A percentile compares a stretch with the other conserved stretches of the same genome.
Conservation (phyloP, 1,140 invertebrate genomes). For the Muscidifurax raptorellus region DNA sequence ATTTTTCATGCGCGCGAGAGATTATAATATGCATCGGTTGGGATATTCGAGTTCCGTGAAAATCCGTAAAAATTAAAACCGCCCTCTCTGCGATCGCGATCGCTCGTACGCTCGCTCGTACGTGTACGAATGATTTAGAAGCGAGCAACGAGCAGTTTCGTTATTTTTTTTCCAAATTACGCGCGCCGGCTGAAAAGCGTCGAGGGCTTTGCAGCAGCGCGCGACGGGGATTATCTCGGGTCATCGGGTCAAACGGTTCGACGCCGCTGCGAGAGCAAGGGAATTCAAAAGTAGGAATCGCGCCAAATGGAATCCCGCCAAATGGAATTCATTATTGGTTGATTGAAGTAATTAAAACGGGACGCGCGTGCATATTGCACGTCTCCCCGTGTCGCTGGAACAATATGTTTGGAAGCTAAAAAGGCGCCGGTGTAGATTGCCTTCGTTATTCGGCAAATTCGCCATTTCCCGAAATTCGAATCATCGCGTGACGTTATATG, state of each 20-base stretch:
- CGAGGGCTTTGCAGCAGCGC: not conserved
- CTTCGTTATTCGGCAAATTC: too few relatives aligned
- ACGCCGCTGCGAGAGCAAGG: not conserved
- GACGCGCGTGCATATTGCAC: not conserved
- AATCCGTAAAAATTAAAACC: not conserved
- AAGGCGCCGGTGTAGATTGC: not conserved
- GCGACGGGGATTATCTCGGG: not conserved
- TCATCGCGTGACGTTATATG: too few relatives aligned
- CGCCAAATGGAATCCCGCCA: not conserved
- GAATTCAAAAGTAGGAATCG: constrained; percentile 20
- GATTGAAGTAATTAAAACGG: constrained; percentile 9
- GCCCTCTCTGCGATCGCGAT: not conserved
- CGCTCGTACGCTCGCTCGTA: not conserved
- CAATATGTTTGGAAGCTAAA: not conserved
- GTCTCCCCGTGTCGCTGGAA: not conserved
- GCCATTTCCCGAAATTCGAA: too few relatives aligned
- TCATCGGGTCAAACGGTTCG: constrained; percentile 11
- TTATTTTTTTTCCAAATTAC: not conserved
- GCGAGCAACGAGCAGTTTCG: not conserved
- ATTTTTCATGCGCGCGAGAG: too few relatives aligned
- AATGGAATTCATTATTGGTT: constrained; percentile 1
- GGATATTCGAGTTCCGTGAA: not conserved
- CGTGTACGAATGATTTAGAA: not conserved
- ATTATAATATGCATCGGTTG: not conserved
- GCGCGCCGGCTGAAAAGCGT: not conserved